Evolutionary conservation across 1,140 invertebrate species (phyloP), one percentile per base, ranked within the genome.

Genomic region (Acyrthosiphon pisum): DNA sequence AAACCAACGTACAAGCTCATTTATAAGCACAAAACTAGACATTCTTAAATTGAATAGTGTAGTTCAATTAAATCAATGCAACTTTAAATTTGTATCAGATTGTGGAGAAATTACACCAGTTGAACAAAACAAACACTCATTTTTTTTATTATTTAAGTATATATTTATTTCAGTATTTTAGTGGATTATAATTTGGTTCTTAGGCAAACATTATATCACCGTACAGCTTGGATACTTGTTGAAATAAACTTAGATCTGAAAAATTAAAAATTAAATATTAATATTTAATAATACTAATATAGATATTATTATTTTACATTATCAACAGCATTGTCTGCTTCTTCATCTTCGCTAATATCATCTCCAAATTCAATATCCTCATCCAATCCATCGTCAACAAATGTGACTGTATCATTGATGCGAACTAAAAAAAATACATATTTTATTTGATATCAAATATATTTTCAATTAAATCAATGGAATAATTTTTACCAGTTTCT

Each of bases 351-450:
- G 95, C 97, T 98, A 95, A 98, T 97, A 95, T 98, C 97, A 96
- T 99, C 98, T 94, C 98, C 98, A 94, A 99, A 99, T 95, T 98
- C 98, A 95, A 99, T 99, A 95, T 99, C 98, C 95, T 98, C 98
- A 96, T 99, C 98, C 94, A 98, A 97, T 94, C 98, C 98, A 95
- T 98, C 98, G 95, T 98, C 98, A 94, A 98, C 98, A 95, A 99
- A 99, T 93, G 98, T 98, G 94, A 98, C 98, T 94, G 97, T 98
- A 94, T 99, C 98, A 95, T 98, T 99, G 96, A 99, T 98, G 95
- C 98, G 98, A 94, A 98, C 98, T 96, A 84, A 93, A 93, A 84
- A 84, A 37, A 50, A 53, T n/a, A 68, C 3, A 68, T n/a, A 84
- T 37, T 35, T 35, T 4, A 11, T 76, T 76, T 46, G 6, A 76